Evolutionary conservation across 2,113 vertebrate species (phyloP).

Genomic region (Melanotaenia duboulayi): DNA sequence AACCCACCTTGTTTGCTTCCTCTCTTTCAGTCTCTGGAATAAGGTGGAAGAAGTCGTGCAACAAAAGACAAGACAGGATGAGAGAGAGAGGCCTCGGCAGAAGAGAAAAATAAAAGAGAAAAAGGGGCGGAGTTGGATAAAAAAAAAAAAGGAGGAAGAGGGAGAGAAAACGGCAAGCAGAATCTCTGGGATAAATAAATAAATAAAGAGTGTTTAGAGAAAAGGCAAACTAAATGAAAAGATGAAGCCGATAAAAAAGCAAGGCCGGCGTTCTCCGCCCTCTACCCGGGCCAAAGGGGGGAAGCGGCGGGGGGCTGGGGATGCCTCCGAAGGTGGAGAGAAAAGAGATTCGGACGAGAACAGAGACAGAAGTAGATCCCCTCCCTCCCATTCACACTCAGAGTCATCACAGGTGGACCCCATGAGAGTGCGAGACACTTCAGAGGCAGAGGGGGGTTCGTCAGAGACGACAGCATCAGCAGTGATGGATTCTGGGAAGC

Average conservation of each 20-base stretch:
- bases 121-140: slow-evolving; percentile 23
- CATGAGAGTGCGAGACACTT: slow-evolving; percentile 46
- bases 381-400: slow-evolving; percentile 63
- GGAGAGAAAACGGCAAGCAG: slow-evolving; percentile 29
- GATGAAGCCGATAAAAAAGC: slow-evolving; percentile 92
- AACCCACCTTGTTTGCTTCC: slow-evolving; percentile 46
- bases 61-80: slow-evolving; percentile 68
- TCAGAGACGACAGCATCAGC: slow-evolving; percentile 23
- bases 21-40: slow-evolving; percentile 70
- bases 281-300: slow-evolving; percentile 88
- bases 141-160: slow-evolving; percentile 23
- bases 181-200: slow-evolving; percentile 69
- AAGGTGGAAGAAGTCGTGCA: slow-evolving; percentile 58
- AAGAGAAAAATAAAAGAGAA: slow-evolving; percentile 57
- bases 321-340: slow-evolving; percentile 76
- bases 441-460: slow-evolving; percentile 73
- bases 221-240: slow-evolving; percentile 67
- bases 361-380: slow-evolving; percentile 73
- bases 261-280: slow-evolving; percentile 83
- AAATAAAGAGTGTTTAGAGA: slow-evolving; percentile 65
- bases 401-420: slow-evolving; percentile 73
- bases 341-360: slow-evolving; percentile 78
- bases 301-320: slow-evolving; percentile 79
- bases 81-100: slow-evolving; percentile 64
- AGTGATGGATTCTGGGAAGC: slow-evolving; percentile 53